Percentiles rank a stretch among this genome's conserved stretches.
phyloP scores from a whole-genome alignment of 2,797 vertebrate species.

The Rhabdophis nuchalis region DNA sequence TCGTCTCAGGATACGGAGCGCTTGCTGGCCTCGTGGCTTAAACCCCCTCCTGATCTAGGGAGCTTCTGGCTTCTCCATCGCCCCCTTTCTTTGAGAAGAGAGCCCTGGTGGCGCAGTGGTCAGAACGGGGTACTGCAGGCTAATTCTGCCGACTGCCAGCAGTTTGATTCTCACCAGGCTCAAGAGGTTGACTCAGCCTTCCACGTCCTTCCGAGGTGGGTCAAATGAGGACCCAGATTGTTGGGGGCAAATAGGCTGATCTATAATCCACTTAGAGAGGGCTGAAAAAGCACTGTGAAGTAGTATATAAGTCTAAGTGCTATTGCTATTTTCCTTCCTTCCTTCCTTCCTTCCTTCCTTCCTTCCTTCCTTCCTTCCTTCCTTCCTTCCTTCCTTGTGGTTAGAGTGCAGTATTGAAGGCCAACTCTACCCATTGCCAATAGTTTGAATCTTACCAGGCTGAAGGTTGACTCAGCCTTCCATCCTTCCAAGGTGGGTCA shows the following conservation, averaged over 20 bases:
- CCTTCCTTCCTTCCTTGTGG: no score
- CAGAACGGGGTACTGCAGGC: background rate
- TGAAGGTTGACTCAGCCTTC: no score
- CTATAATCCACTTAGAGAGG: background rate
- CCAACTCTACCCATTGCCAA: no score
- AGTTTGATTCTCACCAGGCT: background rate
- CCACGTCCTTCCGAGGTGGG: background rate
- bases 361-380: no score
- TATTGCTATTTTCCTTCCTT: no score
- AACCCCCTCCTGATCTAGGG: background rate
- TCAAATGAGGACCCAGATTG: background rate
- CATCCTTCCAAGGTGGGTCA: no score
- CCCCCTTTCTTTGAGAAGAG: background rate
- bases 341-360: no score
- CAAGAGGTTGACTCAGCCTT: background rate
- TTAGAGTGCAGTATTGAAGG: no score
- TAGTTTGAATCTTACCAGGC: no score
- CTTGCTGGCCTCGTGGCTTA: background rate
- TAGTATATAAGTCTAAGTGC: background rate
- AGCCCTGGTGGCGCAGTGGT: background rate
- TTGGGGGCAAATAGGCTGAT: background rate
- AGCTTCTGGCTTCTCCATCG: background rate
- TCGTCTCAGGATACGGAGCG: background rate
- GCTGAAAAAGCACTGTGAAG: no score
- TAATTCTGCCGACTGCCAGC: background rate